These are phyloP conservation scores for Drosophila pseudoananassae DNA, from an alignment of 1,140 invertebrate genomes.

Conservation along the genomic window DNA sequence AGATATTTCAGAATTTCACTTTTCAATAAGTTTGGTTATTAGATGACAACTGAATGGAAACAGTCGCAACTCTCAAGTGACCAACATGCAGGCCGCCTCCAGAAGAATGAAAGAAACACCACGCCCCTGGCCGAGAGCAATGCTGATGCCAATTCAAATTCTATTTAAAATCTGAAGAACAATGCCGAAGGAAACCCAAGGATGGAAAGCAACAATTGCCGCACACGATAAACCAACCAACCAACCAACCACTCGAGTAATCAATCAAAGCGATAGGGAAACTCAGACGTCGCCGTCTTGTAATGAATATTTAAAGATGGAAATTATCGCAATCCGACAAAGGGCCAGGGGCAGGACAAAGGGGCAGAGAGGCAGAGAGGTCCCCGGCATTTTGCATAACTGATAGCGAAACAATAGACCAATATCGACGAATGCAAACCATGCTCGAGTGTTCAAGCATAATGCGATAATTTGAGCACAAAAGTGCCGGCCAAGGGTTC, in stretches of 20 bases:
- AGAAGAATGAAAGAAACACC: slow-evolving; percentile 34
- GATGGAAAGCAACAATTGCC: slow-evolving; percentile 57
- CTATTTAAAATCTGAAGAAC: slow-evolving; percentile 39
- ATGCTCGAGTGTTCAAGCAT: slow-evolving; percentile 33
- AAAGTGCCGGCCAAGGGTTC: slow-evolving; percentile 52
- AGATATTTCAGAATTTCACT: slow-evolving; percentile 17
- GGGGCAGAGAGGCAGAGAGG: slow-evolving; percentile 8
- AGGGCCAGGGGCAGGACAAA: slow-evolving; percentile 25
- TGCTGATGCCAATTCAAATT: neutral
- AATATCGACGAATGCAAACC: slow-evolving; percentile 61
- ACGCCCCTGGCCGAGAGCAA: slow-evolving; percentile 44
- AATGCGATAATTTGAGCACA: slow-evolving; percentile 76
- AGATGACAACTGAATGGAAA: slow-evolving; percentile 68
- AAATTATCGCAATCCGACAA: slow-evolving; percentile 68
- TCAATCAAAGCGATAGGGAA: slow-evolving; percentile 77
- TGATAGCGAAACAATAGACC: slow-evolving; percentile 77
- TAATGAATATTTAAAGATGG: slow-evolving; percentile 81
- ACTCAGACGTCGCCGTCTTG: slow-evolving; percentile 53
- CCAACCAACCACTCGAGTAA: slow-evolving; percentile 67
- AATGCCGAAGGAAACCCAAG: slow-evolving; percentile 42
- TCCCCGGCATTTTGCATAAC: slow-evolving; percentile 72
- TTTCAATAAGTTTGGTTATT: slow-evolving; percentile 52
- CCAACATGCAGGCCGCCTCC: slow-evolving; percentile 69
- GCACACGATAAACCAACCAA: slow-evolving; percentile 57
- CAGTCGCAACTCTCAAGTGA: slow-evolving; percentile 77